Base-by-base conservation (phyloP, 2,113 vertebrate species). In the Cryptomyrus ogoouensis region DNA sequence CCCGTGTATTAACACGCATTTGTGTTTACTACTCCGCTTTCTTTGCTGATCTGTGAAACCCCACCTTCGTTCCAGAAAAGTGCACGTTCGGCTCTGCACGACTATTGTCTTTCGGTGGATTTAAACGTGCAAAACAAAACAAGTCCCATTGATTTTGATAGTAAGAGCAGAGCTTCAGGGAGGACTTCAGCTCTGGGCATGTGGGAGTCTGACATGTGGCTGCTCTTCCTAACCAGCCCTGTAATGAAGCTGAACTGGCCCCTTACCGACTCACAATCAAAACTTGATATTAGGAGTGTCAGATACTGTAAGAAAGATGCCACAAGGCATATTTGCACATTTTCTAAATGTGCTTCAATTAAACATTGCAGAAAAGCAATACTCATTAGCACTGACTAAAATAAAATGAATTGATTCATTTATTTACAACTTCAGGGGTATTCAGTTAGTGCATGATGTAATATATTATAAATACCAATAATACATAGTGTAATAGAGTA, bases 391-490 rank as follows among this genome's bases (percentile, higher is more conserved):
- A 80, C 13, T 19, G 74, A 19, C 74, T 39, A 42, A 80, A 77
- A 39, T 35, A 42, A 42, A 80, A 80, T 39, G 12, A 80, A 80
- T 80, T 80, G 74, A 80, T 80, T 80, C 74, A 42, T 35, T 80
- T 15, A 42, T 80, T 80, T 21, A 19, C 31, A 17, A 80, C 74
- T 80, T 80, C 13, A 42, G 74, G 74, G 74, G 35, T 19, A 80
- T 80, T 80, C 5, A 39, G 35, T 80, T 42, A 80, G 6, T 80
- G n/a, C 5, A 42, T 21, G 35, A 42, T 80, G 74, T 80, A 42
- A 42, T 80, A 80, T 80, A 80, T 80, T 77, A 77, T 77, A 77
- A 77, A 80, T 80, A 80, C 74, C 17, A 19, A 42, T 80, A 80
- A 80, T 80, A 80, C 35, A 80, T 80, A 42, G 35, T 42, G 35